Evolutionary conservation across 2,113 vertebrate genomes (phyloP).

Genomic region (Sula dactylatra): DNA sequence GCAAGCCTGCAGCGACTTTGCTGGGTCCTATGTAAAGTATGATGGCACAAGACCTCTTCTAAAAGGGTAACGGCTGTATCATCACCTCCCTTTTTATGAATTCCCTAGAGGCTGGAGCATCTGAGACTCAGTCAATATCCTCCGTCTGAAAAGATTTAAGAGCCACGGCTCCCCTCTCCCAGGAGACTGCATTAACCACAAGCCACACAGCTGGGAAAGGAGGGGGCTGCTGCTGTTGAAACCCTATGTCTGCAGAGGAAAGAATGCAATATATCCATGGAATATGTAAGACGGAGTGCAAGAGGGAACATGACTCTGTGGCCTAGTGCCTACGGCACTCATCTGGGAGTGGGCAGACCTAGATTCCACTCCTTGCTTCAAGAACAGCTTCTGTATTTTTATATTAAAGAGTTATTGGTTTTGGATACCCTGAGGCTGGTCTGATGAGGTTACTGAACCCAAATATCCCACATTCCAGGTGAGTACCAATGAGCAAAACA

Average conservation of each 20-base stretch:
- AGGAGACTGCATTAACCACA: background rate
- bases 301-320: constrained; percentile 53
- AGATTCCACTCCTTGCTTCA: background rate
- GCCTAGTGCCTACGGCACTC: constrained; percentile 27
- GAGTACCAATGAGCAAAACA: background rate
- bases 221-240: constrained; percentile 22
- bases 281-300: constrained; percentile 5
- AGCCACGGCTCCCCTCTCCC: background rate
- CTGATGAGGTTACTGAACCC: background rate
- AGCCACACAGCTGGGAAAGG: constrained; percentile 28
- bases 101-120: background rate
- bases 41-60: background rate
- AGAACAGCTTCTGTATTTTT: constrained; percentile 11
- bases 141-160: background rate
- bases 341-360: constrained; percentile 19
- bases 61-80: background rate
- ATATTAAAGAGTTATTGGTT: constrained; percentile 5
- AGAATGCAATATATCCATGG: constrained; percentile 10
- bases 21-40: background rate
- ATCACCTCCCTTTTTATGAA: background rate
- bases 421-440: background rate
- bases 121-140: background rate
- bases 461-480: background rate
- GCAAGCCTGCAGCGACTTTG: background rate
- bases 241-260: background rate